Base-by-base conservation (phyloP, 2,113 vertebrate genomes). In the Hassar affinis region DNA sequence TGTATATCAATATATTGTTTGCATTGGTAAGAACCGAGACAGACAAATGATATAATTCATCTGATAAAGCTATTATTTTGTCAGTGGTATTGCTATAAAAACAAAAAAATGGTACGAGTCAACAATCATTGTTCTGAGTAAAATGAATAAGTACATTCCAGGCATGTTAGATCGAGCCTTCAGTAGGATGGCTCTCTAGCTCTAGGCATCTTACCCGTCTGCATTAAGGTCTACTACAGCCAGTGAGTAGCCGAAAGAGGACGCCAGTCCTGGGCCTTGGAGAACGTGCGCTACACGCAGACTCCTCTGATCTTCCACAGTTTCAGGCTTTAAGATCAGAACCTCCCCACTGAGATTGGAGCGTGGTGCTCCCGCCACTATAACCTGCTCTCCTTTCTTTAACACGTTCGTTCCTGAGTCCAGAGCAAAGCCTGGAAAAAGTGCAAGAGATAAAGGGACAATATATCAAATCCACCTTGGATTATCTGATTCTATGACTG, bases 181-280 rank as follows among this genome's bases (percentile, higher is more conserved):
- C 20, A 18, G 52, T 27, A 10, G 3, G 52, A 18, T 51, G 20
- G 66, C 20, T 42, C 14, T 80, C 27, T 25, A 42, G 8, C 52
- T 20, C 42, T 56, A 33, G n/a, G 14, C 3, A 18, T 25, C 93
- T 80, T 92, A 98, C 96, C 95, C 94, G 4, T 98, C 97, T 68
- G 76, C 90, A 81, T 98, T 97, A 82, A 98, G 93, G 90, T 98
- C 97, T 84, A 95, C 94, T 80, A 98, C 96, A 4, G 96, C 92
- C 84, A 98, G 93, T 4, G 97, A 97, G 7, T 98, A 98, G 84
- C 97, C 97, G 27, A 98, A 98, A 0, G 97, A 98, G 30, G 97
- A 98, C 27, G 96, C 97, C 90, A 98, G 91, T 0, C 95, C 96
- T 45, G 95, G 96, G 59, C 95, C 96, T 59, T 95, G 95, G 87